Evolutionary conservation across 2,113 vertebrate genomes (phyloP).

Genomic region (Meriones unguiculatus): DNA sequence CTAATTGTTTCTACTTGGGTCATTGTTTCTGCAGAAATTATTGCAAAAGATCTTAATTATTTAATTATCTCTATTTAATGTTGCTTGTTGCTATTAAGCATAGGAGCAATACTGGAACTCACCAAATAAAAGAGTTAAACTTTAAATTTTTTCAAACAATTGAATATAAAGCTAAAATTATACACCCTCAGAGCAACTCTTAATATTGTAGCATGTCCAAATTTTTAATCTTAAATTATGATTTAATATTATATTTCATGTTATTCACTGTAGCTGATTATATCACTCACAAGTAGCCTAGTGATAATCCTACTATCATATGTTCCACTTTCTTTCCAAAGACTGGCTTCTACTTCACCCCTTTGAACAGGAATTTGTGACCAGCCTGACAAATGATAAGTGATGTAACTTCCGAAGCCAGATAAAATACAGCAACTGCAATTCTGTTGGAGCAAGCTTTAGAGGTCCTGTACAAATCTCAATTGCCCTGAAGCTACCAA

Average conservation of each 20-base stretch:
- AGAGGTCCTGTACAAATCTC: background rate
- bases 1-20: constrained; percentile 66
- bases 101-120: background rate
- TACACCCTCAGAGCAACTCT: background rate
- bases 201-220: background rate
- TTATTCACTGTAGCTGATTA: background rate
- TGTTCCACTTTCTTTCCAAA: background rate
- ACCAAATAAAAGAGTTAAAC: constrained; percentile 4
- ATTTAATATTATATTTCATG: constrained; percentile 41
- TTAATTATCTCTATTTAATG: constrained; percentile 54
- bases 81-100: constrained; percentile 44
- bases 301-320: background rate
- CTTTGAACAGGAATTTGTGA: background rate
- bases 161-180: background rate
- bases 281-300: background rate
- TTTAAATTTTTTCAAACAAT: background rate
- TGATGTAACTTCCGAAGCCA: background rate
- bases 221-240: constrained; percentile 30
- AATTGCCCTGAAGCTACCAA: background rate
- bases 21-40: constrained; percentile 55
- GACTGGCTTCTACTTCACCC: background rate
- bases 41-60: constrained; percentile 23
- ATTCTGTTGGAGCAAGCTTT: background rate
- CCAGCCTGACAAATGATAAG: background rate
- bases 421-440: background rate